Evolutionary conservation across 2,797 vertebrate genomes (phyloP).

Genomic region (Darevskia mixta): DNA sequence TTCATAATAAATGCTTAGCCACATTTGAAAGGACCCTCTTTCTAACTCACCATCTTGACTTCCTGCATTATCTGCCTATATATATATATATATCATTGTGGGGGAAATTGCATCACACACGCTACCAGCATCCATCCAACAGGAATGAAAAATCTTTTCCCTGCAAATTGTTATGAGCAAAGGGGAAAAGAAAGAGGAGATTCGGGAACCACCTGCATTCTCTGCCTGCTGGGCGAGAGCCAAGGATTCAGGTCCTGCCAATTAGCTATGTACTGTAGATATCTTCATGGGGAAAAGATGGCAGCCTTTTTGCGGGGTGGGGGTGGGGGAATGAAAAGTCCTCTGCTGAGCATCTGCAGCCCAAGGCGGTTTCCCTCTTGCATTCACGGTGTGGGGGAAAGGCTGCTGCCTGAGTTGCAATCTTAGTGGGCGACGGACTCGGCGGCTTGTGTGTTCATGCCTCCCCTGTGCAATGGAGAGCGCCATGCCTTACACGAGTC

Average conservation of each 20-base stretch:
- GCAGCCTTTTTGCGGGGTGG: neutral
- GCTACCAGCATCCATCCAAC: neutral
- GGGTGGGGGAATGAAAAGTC: neutral
- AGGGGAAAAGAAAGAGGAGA: neutral
- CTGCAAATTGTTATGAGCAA: neutral
- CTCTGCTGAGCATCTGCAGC: neutral
- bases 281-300: neutral
- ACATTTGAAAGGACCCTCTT: neutral
- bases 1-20: neutral
- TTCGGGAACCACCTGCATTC: neutral
- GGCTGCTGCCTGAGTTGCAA: constrained; percentile 44
- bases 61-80: neutral
- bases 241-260: constrained; percentile 21
- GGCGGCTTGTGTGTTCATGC: constrained; percentile 68
- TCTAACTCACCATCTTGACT: neutral
- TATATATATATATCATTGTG: neutral
- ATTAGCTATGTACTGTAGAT: constrained; percentile 14
- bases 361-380: constrained; percentile 35
- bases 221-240: constrained; percentile 22
- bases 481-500: constrained; percentile 65
- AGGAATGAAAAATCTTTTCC: neutral
- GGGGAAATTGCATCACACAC: no score
- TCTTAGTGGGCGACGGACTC: constrained; percentile 49
- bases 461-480: constrained; percentile 72
- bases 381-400: constrained; percentile 45